These are phyloP conservation scores for Eupithecia dodoneata DNA, from an alignment of 2,888 invertebrate species.

Conservation along the genomic window DNA sequence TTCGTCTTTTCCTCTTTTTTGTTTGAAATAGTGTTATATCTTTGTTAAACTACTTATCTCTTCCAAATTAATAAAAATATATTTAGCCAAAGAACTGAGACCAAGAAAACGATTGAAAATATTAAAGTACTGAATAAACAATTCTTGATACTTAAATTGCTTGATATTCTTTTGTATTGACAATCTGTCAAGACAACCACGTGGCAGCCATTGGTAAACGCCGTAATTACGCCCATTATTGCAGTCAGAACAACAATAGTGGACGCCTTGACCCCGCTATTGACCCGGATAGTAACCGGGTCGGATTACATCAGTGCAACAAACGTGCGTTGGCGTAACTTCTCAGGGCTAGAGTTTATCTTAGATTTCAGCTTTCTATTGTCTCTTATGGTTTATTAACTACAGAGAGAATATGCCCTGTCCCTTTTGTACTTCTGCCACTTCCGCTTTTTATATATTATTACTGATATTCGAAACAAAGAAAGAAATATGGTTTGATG, in stretches of 20 bases:
- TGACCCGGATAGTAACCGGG: slow-evolving; percentile 61
- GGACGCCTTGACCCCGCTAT: slow-evolving; percentile 63
- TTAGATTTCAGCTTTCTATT: slow-evolving; percentile 18
- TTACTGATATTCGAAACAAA: not conserved
- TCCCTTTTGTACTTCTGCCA: not conserved
- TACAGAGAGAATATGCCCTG: not conserved
- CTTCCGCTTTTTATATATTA: not conserved
- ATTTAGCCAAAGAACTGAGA: not conserved
- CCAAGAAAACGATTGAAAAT: not conserved
- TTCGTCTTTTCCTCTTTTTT: too few species aligned
- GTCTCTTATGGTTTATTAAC: slow-evolving; percentile 3
- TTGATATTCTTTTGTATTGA: not conserved
- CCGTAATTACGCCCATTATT: slow-evolving; percentile 41
- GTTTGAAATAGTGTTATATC: too few species aligned
- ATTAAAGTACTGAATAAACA: not conserved
- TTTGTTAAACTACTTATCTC: too few species aligned
- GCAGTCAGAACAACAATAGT: slow-evolving; percentile 52
- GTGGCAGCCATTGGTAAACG: slow-evolving; percentile 30
- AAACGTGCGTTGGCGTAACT: slow-evolving; percentile 40
- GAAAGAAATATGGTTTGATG: not conserved
- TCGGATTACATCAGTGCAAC: slow-evolving; percentile 58
- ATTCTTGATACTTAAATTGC: not conserved
- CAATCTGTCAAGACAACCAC: slow-evolving; percentile 3
- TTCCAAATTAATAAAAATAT: too few species aligned
- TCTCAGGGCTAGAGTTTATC: slow-evolving; percentile 28